These are phyloP conservation scores for Syndactyla subalaris DNA, from an alignment of 2,797 vertebrate species.

Conservation along the genomic window DNA sequence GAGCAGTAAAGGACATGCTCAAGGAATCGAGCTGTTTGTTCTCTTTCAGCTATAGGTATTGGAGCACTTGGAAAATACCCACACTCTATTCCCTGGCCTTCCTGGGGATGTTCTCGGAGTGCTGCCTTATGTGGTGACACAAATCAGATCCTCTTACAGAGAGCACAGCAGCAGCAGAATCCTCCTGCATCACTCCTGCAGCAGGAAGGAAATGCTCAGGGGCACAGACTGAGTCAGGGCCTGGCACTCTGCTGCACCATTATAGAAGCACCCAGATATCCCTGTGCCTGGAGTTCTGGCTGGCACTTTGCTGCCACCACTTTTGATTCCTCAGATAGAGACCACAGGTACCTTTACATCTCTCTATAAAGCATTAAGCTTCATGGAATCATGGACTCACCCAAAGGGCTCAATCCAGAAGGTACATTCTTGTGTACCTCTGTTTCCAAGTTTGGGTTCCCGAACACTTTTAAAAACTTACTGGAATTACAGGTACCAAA, in stretches of 20 bases:
- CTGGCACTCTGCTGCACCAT: not conserved
- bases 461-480: not conserved
- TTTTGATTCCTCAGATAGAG: not conserved
- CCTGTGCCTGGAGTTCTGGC: not conserved
- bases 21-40: not conserved
- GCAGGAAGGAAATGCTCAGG: not conserved
- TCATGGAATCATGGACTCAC: not conserved
- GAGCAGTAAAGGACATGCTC: conserved; percentile 34
- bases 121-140: not conserved
- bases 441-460: not conserved
- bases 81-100: not conserved
- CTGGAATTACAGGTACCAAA: not conserved
- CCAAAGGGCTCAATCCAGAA: not conserved
- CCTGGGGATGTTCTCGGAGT: not conserved
- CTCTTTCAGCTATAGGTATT: not conserved
- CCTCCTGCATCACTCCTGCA: not conserved
- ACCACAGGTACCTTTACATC: not conserved
- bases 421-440: not conserved
- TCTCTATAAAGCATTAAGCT: not conserved
- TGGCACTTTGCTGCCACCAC: not conserved
- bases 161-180: not conserved
- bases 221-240: not conserved
- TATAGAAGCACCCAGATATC: not conserved
- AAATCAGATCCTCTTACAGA: not conserved
- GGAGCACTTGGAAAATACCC: not conserved